A percentile compares a stretch with the other conserved stretches of the same genome.
Evolutionary conservation across 1,140 invertebrate genomes (phyloP).

Genomic region (Gonatopus flavifemur): DNA sequence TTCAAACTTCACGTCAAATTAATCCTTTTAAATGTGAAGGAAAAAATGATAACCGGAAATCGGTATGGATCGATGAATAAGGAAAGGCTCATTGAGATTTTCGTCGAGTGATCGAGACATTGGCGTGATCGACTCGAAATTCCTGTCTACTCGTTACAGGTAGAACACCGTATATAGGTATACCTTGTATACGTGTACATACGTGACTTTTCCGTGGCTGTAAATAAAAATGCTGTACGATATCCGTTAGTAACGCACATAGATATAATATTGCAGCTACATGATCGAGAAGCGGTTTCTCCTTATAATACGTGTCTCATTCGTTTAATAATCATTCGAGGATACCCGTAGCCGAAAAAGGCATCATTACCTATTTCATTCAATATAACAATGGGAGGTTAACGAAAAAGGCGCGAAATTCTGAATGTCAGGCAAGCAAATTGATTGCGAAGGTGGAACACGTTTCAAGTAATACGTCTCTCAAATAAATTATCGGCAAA

Average conservation of each 20-base stretch:
- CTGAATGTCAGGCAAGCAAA: conserved; percentile 31
- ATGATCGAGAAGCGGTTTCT: too few relatives aligned
- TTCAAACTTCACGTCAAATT: too few relatives aligned
- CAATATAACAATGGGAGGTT: conserved; percentile 36
- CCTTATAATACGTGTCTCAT: too few relatives aligned
- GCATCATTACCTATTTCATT: too few relatives aligned
- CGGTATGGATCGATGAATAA: too few relatives aligned
- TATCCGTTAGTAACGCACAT: conserved; percentile 27
- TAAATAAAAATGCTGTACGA: conserved; percentile 26
- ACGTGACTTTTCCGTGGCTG: conserved; percentile 32
- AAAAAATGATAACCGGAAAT: conserved; percentile 16
- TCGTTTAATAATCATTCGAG: conserved; percentile 31
- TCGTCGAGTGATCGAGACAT: conserved; percentile 21
- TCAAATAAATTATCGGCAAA: conserved; percentile 45
- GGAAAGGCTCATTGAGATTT: conserved; percentile 32
- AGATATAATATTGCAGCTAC: conserved; percentile 24
- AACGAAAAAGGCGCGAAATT: conserved; percentile 50
- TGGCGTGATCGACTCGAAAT: conserved; percentile 28
- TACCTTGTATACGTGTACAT: too few relatives aligned
- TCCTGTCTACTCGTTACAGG: too few relatives aligned
- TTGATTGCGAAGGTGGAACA: conserved; percentile 38
- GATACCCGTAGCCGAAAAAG: conserved; percentile 25
- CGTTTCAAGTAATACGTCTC: conserved; percentile 35
- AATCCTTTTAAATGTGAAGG: too few relatives aligned
- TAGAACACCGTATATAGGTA: too few relatives aligned